Evolutionary conservation across 2,797 vertebrate genomes (phyloP), one percentile per base, ranked within the genome.

Genomic region (Helarctos malayanus): DNA sequence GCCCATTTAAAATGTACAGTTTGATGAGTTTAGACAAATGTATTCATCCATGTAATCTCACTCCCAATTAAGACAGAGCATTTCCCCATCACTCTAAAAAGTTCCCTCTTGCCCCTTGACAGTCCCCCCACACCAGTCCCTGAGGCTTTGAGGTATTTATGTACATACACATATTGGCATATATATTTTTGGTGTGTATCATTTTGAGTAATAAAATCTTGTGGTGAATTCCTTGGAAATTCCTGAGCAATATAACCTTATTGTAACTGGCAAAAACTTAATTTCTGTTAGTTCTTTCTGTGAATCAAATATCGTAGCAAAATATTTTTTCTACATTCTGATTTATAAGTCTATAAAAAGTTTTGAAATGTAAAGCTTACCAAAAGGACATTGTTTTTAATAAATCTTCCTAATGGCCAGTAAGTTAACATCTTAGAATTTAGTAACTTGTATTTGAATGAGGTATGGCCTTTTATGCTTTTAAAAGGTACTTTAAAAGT

Each of bases 401-500:
- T 90, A 41, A 83, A 32, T 91, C 59, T 92, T 96, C 10, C 7
- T 79, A 45, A 32, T 81, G 35, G 27, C 29, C 59, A 71, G 3
- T 80, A 93, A 89, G 18, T 61, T 92, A 91, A 65, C 8, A n/a
- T 89, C 65, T 95, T 63, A 61, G 29, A 94, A 45, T 91, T 95
- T 92, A 86, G 47, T 91, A 57, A 90, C 54, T 76, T 93, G 23
- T 23, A 63, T 93, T 83, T 91, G 41, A 84, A 41, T 57, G 68
- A 12, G 41, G 10, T 76, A 27, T 78, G 8, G 4, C 21, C 41
- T 78, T 95, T 94, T 61, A 19, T 29, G 23, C 29, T 91, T 93
- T 96, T 52, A 83, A 87, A 91, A 63, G 16, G 27, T 94, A n/a
- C 45, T 95, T 88, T 86, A 73, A 83, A 90, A 76, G 23, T 93